Base-by-base conservation (phyloP, 1,140 invertebrate species). In the fruit fly (Drosophila melanogaster) region DNA sequence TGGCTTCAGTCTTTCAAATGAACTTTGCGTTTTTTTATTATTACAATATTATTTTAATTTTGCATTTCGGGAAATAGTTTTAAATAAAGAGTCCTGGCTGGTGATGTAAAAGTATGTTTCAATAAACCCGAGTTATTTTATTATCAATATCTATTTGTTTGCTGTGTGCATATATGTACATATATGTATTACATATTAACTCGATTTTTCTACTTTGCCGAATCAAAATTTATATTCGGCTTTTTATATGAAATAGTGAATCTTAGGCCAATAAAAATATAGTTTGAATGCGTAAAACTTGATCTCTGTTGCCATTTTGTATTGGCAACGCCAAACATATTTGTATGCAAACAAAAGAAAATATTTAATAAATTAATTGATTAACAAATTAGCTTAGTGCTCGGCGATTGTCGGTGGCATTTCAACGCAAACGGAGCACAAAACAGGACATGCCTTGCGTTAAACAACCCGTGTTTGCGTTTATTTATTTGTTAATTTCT, bases 401-500 rank as follows among this genome's bases (percentile, higher is more conserved):
- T 30, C 4, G 8, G 4, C 6, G 15, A 19, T 17, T 33, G 15
- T 12, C 26, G 50, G 2, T 37, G 49, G 4, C 35, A 19, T 35
- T 37, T 35, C 38, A 41, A 4, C 10, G 26, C 37, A 61, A 38
- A 47, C 33, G n/a, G 14, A 47, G 3, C n/a, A 26, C 44, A 47
- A 47, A 47, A 14, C 46, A 47, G 47, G 8, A 26, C 46, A 10
- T 15, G 46, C 46, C 0, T 19, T 12, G 7, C n/a, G 10, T 11
- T 8, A 11, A 38, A 43, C 26, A 41, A 26, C 11, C 12, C 3
- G 15, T 40, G 35, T 54, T 62, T 55, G 35, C 35, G 3, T 4
- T 12, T 44, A 10, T 24, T 38, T 35, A 24, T 55, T 70, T 70
- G 58, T 67, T 65, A 33, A 51, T 67, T 65, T 66, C 44, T 65